Evolutionary conservation across 2,797 vertebrate genomes (phyloP).

Genomic region (Uromys caudimaculatus): DNA sequence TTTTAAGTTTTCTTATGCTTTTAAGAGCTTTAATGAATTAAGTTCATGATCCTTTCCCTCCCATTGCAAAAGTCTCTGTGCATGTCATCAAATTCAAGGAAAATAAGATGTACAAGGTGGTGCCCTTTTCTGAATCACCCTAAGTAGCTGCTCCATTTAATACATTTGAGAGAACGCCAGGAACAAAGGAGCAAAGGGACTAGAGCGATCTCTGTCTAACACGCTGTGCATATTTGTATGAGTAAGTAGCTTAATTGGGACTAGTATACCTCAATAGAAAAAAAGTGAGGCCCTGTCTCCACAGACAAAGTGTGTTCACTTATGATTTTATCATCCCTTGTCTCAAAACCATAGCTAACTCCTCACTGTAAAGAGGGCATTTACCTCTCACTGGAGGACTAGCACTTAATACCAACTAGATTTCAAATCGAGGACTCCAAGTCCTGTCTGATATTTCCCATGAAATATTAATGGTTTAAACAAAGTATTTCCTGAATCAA

Average conservation of each 20-base stretch:
- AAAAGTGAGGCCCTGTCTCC: neutral
- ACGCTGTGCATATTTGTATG: neutral
- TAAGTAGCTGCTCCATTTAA: conserved; percentile 44
- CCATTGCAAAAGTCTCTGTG: conserved; percentile 48
- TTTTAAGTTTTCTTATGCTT: neutral
- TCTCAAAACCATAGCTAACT: conserved; percentile 44
- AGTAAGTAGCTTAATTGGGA: conserved; percentile 42
- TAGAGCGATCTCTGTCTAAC: neutral
- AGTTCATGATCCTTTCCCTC: conserved; percentile 31
- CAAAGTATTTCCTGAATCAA: conserved; percentile 16
- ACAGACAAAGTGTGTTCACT: conserved; percentile 8
- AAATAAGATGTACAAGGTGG: neutral
- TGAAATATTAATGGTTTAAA: conserved; percentile 58
- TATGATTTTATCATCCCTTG: conserved; percentile 14
- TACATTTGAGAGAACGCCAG: neutral
- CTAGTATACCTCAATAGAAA: neutral
- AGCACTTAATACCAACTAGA: neutral
- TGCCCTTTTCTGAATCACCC: conserved; percentile 7
- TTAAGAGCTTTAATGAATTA: conserved; percentile 64
- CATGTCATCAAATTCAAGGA: conserved; percentile 57
- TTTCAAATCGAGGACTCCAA: conserved; percentile 65
- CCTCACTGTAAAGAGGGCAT: conserved; percentile 51
- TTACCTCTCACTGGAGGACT: neutral
- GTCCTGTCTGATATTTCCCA: conserved; percentile 33
- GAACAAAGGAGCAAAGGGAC: conserved; percentile 2